Conservation (phyloP, 2,888 invertebrate genomes). For the Eupeodes latifasciatus region DNA sequence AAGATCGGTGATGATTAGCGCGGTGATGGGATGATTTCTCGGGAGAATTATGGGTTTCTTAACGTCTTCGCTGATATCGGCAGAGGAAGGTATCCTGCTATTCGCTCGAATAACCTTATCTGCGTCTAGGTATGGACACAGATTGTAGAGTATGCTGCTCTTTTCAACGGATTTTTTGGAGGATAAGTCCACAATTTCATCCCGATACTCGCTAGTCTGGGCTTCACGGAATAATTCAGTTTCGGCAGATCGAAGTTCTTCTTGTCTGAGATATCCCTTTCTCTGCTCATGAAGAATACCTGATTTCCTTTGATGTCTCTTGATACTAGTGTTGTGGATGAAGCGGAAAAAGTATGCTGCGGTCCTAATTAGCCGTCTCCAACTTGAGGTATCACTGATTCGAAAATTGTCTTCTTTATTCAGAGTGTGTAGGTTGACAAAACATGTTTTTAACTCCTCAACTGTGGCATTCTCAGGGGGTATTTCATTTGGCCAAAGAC, state of each 20-base stretch:
- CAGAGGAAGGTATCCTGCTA: not conserved
- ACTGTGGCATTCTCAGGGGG: not conserved
- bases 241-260: not conserved
- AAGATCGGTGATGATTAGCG: too few species aligned
- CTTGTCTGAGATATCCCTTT: not conserved
- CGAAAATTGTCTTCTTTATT: not conserved
- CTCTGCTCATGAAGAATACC: not conserved
- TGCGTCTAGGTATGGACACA: not conserved
- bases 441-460: too few species aligned
- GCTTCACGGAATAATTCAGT: conserved; percentile 4
- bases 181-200: not conserved
- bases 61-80: not conserved
- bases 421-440: too few species aligned
- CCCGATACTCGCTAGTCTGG: not conserved
- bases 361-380: not conserved
- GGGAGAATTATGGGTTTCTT: conserved; percentile 13
- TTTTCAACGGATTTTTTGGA: not conserved
- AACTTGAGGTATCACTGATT: not conserved
- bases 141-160: not conserved
- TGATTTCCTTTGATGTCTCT: too few species aligned
- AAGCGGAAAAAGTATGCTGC: conserved; percentile 1
- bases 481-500: conserved; percentile 30
- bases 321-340: not conserved
- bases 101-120: not conserved
- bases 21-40: not conserved